These are phyloP conservation scores for Acronicta alni DNA, from an alignment of 2,888 invertebrate genomes.

Conservation along the genomic window DNA sequence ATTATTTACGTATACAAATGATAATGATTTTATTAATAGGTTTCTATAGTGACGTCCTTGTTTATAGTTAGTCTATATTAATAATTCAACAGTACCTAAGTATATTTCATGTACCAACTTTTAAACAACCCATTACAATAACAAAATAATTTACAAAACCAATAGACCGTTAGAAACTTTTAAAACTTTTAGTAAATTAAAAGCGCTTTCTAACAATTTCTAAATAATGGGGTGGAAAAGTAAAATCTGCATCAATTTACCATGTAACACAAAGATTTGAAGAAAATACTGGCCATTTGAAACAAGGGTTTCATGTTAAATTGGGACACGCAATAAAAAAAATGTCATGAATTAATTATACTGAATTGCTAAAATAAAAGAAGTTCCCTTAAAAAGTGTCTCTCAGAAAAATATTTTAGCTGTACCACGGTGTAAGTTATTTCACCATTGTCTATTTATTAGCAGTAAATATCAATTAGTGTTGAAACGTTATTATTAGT, in stretches of 20 bases:
- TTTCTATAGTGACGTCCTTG: not conserved
- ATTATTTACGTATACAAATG: no score
- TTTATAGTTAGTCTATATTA: constrained; percentile 1
- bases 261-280: constrained; percentile 19
- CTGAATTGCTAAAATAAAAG: constrained; percentile 30
- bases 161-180: constrained; percentile 28
- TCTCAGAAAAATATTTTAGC: no score
- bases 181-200: constrained; percentile 38
- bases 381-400: constrained; percentile 52
- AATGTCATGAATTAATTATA: constrained; percentile 69
- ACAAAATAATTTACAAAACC: constrained; percentile 34
- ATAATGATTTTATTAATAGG: not conserved
- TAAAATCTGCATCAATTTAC: constrained; percentile 35
- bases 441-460: no score
- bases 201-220: constrained; percentile 28
- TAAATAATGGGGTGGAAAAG: constrained; percentile 29
- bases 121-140: constrained; percentile 24
- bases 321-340: constrained; percentile 57
- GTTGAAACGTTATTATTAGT: no score
- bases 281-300: constrained; percentile 22
- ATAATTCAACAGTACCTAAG: constrained; percentile 22
- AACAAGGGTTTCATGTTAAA: constrained; percentile 42
- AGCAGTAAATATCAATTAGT: no score
- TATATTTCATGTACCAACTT: constrained; percentile 16
- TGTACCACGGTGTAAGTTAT: no score